These are phyloP conservation scores for Vannuccia rotundouncinata DNA, from an alignment of 2,888 invertebrate species.

Conservation along the genomic window DNA sequence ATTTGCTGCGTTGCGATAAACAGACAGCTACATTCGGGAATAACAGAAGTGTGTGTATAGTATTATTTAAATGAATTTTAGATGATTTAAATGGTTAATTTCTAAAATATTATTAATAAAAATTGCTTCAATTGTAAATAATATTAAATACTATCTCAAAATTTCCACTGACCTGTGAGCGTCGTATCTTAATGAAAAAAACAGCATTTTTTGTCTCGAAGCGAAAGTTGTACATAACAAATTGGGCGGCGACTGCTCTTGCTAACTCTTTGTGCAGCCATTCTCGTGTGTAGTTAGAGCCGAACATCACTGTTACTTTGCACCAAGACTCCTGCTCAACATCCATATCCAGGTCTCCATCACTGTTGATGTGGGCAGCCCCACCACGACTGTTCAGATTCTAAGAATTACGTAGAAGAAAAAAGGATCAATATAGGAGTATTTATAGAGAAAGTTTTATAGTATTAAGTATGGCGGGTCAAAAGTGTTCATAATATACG, in stretches of 20 bases:
- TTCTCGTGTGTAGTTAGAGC: constrained; percentile 1
- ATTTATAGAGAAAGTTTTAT: background rate
- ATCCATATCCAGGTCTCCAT: background rate
- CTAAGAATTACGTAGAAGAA: no score
- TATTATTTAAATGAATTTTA: no score
- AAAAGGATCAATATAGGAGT: no score
- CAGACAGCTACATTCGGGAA: background rate
- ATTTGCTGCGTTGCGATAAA: background rate
- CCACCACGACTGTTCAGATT: background rate
- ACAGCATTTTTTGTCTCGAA: constrained; percentile 7
- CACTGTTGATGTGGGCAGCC: background rate
- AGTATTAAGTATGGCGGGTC: background rate
- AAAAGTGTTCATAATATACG: background rate
- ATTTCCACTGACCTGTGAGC: constrained; percentile 8
- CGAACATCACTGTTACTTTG: constrained; percentile 1
- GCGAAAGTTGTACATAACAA: constrained; percentile 6
- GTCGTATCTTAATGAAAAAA: background rate
- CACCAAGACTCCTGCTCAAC: background rate
- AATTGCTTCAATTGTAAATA: no score
- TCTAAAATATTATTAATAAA: no score
- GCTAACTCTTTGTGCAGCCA: background rate
- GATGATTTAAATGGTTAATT: no score
- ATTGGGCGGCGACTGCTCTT: background rate
- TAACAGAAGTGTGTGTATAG: no score
- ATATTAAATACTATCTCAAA: no score